Evolutionary conservation across 1,140 invertebrate genomes (phyloP), one percentile per base, ranked within the genome.

Genomic region (Lamellibrachia luymesi): DNA sequence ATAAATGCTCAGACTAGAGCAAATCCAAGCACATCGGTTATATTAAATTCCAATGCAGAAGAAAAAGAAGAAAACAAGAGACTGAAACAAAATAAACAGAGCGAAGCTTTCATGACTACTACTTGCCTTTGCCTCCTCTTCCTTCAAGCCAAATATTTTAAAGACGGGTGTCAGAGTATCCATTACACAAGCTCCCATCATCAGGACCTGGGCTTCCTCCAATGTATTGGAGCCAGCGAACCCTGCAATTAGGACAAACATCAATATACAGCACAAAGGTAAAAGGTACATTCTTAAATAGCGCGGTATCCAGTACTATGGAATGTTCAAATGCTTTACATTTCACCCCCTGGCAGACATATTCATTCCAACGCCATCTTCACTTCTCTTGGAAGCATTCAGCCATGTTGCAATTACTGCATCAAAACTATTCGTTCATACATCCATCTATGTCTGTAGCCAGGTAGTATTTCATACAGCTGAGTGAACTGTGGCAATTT

Each of bases 81-180:
- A 22, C 7, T 80, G 4, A 80, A 17, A 80, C 64, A 80, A 10
- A 7, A 56, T 56, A 56, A 80, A 80, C 2, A 80, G 64, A 8
- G 17, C 64, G 13, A 22, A 22, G 64, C 64, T 22, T 22, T 22
- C 51, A 22, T 4, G 13, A 2, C n/a, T 10, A 91, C 6, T 50
- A 93, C 25, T 96, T 96, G 92, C 92, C 92, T 94, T 94, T 92
- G 91, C 93, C 0, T 92, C 27, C 89, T 93, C 94, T 51, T 94
- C 94, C 49, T 93, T 92, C 90, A 93, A 93, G 2, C 51, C 38
- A 64, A 92, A 92, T n/a, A 93, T 92, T 91, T 92, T 56, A 51
- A 90, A 17, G 22, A 93, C 8, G 38, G 52, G 90, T 64, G n/a
- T 92, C 17, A 91, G 89, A 8, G 90, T 80, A 51, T 94, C 94